Base-by-base conservation (phyloP, 2,113 vertebrate genomes). In the Eonycteris spelaea region DNA sequence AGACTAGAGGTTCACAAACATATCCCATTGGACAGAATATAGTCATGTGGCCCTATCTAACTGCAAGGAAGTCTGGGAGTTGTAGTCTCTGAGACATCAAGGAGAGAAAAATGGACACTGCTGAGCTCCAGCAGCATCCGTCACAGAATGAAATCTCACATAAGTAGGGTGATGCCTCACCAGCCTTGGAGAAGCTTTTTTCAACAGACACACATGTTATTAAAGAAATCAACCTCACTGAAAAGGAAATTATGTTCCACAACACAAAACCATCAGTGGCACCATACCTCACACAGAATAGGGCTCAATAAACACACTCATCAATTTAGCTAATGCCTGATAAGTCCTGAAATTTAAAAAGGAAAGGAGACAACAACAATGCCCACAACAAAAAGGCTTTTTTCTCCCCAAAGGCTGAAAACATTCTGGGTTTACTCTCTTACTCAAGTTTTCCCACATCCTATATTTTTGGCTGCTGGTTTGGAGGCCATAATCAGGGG, bases 401-500 rank as follows among this genome's bases (percentile, higher is more conserved):
- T 18, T 65, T 40, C 26, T 16, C 12, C 70, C 45, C 59, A 57
- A 78, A 89, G 83, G 12, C 73, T 38, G 13, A 71, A 90, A 84
- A 63, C 8, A 7, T 35, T 28, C 38, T 43, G 65, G 16, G 59
- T 91, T 91, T 65, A 51, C 51, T 68, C 51, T 88, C 43, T 94
- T 93, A 33, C 68, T 91, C 82, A 73, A 65, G 59, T 73, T 67
- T 94, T 57, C 86, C 94, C 73, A 93, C 48, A 77, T 71, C 40
- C 78, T 93, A 4, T 86, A 70, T 93, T 95, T 97, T 86, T 68
- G 82, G 73, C 63, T 86, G 48, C 22, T 92, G 94, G 95, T 86
- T 94, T 74, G 24, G 78, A 97, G 94, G 78, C 83, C 70, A 71
- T 92, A 93, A 96, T 91, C 92, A 95, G 68, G 26, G 28, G 10